phyloP scores from a whole-genome alignment of 1,140 invertebrate species.

The Drosophila lowei region DNA sequence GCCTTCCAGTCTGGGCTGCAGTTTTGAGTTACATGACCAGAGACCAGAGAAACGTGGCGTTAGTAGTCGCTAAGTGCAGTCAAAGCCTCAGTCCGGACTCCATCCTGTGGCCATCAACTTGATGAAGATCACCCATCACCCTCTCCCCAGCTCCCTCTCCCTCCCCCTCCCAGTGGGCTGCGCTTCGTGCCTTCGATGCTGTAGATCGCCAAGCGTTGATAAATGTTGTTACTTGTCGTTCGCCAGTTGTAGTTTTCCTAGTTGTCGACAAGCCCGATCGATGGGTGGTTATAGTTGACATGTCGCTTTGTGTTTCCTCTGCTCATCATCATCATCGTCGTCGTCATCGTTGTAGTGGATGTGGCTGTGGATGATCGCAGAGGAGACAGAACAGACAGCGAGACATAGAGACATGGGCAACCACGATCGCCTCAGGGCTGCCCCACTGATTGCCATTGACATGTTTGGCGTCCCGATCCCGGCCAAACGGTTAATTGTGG shows the following conservation, averaged over 20 bases:
- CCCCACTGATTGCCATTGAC: slow-evolving; percentile 22
- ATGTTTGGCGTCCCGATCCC: slow-evolving; percentile 9
- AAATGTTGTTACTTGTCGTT: slow-evolving; percentile 82
- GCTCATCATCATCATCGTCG: slow-evolving; percentile 51
- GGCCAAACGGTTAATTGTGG: slow-evolving; percentile 69
- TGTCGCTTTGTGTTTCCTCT: slow-evolving; percentile 68
- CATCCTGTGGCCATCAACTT: slow-evolving; percentile 62
- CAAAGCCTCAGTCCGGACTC: slow-evolving; percentile 20
- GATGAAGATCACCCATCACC: slow-evolving; percentile 44
- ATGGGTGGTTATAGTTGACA: slow-evolving; percentile 81
- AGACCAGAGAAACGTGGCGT: slow-evolving; percentile 62
- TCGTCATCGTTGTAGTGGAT: neutral
- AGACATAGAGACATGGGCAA: too few species aligned
- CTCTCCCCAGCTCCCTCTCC: neutral
- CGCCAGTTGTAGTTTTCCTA: slow-evolving; percentile 58
- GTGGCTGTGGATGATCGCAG: too few species aligned
- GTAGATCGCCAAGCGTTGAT: slow-evolving; percentile 77
- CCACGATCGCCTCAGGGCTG: slow-evolving; percentile 30
- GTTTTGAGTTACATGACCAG: slow-evolving; percentile 67
- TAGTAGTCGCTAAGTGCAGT: slow-evolving; percentile 78
- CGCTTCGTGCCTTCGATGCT: slow-evolving; percentile 64
- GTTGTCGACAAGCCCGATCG: slow-evolving; percentile 68
- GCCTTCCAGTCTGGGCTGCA: slow-evolving; percentile 2
- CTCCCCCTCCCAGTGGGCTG: slow-evolving; percentile 24
- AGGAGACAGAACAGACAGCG: too few species aligned